A percentile compares a stretch with the other conserved stretches of the same genome.
phyloP scores from a whole-genome alignment of 2,888 invertebrate species.

The Limnephilus rhombicus region DNA sequence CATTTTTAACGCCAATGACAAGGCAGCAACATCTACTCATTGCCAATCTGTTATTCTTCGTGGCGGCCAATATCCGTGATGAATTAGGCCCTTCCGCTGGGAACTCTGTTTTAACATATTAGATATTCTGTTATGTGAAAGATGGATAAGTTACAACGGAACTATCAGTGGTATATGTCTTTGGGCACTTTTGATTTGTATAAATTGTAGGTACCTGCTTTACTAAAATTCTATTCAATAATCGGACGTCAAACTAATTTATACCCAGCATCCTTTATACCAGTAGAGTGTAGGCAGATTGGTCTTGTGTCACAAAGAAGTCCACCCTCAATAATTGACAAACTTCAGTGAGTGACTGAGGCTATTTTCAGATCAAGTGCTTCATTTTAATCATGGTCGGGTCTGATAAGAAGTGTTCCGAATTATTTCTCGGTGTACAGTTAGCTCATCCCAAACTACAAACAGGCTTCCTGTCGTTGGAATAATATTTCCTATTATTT shows the following conservation, averaged over 20 bases:
- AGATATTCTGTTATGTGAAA: no score
- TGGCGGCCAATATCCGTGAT: no score
- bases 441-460: constrained; percentile 7
- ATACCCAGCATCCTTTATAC: background rate
- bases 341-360: background rate
- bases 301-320: background rate
- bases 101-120: no score
- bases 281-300: background rate
- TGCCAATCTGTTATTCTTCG: no score
- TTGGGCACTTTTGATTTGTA: no score
- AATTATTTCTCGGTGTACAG: constrained; percentile 29
- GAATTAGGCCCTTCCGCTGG: no score
- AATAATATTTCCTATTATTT: constrained; percentile 54
- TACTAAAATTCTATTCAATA: no score
- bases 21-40: no score
- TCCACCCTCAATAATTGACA: background rate
- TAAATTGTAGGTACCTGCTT: no score
- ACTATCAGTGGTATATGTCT: no score
- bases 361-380: background rate
- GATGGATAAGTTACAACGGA: no score
- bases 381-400: background rate
- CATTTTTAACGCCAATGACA: no score
- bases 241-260: background rate
- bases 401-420: background rate
- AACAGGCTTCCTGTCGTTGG: constrained; percentile 44